Evolutionary conservation across 2,888 invertebrate genomes (phyloP).

Genomic region (Andrena bucephala): DNA sequence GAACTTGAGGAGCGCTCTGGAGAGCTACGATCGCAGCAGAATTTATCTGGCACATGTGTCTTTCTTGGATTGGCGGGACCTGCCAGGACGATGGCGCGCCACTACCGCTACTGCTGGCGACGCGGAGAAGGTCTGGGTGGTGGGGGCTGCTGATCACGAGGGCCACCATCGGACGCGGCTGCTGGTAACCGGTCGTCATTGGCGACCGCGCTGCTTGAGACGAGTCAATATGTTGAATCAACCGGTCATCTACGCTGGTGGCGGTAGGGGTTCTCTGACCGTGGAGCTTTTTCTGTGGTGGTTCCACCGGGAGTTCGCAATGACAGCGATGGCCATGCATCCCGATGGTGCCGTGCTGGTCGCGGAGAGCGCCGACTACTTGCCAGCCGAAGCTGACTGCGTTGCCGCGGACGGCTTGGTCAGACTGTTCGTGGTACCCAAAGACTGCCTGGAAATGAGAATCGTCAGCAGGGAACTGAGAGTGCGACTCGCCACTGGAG

Average conservation of each 20-base stretch:
- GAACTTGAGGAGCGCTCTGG: constrained; percentile 73
- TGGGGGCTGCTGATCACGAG: constrained; percentile 85
- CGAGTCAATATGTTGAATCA: constrained; percentile 86
- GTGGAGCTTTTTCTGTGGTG: constrained; percentile 85
- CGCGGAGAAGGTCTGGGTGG: constrained; percentile 81
- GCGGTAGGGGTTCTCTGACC: constrained; percentile 84
- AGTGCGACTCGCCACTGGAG: constrained; percentile 80
- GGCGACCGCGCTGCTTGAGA: constrained; percentile 84
- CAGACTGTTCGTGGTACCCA: constrained; percentile 78
- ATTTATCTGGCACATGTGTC: constrained; percentile 84
- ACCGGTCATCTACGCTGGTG: constrained; percentile 86
- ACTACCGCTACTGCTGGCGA: constrained; percentile 30
- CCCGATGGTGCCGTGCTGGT: constrained; percentile 84
- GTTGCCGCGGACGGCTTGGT: constrained; percentile 83
- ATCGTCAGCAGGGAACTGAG: constrained; percentile 83
- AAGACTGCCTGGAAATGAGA: constrained; percentile 74
- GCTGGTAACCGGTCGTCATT: constrained; percentile 85
- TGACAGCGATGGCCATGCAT: constrained; percentile 85
- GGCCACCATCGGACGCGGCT: constrained; percentile 85
- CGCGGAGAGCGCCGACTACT: constrained; percentile 82
- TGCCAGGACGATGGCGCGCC: constrained; percentile 79
- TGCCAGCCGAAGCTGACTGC: constrained; percentile 82
- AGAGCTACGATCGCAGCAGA: constrained; percentile 82
- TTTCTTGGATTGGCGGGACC: constrained; percentile 84
- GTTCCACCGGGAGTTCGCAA: constrained; percentile 85